Base-by-base conservation (phyloP, 1,140 invertebrate genomes). In the Conus ventricosus region DNA sequence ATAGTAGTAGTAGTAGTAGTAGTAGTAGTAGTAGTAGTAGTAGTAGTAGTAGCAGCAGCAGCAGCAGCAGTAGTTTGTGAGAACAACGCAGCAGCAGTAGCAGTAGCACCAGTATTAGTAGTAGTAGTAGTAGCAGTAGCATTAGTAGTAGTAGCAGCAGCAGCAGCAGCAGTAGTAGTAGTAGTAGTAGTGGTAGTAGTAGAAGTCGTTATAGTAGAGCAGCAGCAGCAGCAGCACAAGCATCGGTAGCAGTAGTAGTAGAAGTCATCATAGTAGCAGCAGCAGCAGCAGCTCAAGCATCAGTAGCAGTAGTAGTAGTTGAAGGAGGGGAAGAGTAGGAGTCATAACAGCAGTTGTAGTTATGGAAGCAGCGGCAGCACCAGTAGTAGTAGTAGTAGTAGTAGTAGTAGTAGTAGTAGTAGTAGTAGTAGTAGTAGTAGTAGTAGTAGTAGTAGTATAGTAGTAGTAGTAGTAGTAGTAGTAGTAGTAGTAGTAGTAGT, bases 1-100 rank as follows among this genome's bases (percentile, higher is more conserved):
- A n/a, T n/a, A n/a, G n/a, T n/a, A n/a, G n/a, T n/a, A n/a, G n/a
- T n/a, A n/a, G n/a, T 15, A 80, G 85, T 87, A 87, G 85, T 87
- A 80, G 85, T 87, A 87, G 85, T 87, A 87, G 85, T 87, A 80
- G 85, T 87, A 87, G 85, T 87, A 83, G 67, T 83, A 87, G 85
- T 81, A 87, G 85, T 83, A 87, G 85, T 87, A 87, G 85, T 83
- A 87, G 85, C 80, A 87, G 85, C 80, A 87, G 85, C 80, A 87
- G 67, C 27, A 87, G 85, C 80, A 87, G 85, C 81, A 84, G 86
- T 87, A 82, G 11, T 87, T 51, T 20, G 7, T 81, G 67, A 81
- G 51, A 6, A 7, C 51, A 23, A 4, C 6, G 27, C 63, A 55
- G 75, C 63, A 80, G 63, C 53, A 87, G 86, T 87, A 51, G 85